Conservation (phyloP, 2,113 vertebrate genomes). For the Orthonyx spaldingii region DNA sequence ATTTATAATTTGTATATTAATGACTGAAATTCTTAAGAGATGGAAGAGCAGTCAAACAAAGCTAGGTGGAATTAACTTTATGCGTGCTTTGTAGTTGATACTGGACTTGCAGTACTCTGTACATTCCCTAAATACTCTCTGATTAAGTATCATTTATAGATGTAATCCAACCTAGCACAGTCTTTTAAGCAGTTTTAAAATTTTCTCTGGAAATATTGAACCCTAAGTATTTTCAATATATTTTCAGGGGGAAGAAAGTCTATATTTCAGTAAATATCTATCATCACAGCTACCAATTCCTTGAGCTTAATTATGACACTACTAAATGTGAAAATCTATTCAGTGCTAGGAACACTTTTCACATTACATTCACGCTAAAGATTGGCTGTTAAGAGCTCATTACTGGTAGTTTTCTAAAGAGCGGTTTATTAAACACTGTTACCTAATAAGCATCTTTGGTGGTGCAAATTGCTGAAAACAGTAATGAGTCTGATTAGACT, state of each 20-base stretch:
- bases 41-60: constrained; percentile 37
- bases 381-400: constrained; percentile 99
- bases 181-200: constrained; percentile 40
- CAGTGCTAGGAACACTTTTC: constrained; percentile 87
- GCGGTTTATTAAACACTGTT: constrained; percentile 99
- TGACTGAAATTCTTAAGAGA: constrained; percentile 32
- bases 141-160: constrained; percentile 27
- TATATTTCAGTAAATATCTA: constrained; percentile 75
- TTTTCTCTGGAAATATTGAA: constrained; percentile 47
- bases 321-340: constrained; percentile 93
- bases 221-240: constrained; percentile 43
- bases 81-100: background rate
- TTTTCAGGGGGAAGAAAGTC: constrained; percentile 19
- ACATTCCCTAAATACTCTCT: constrained; percentile 7
- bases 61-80: constrained; percentile 22
- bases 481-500: constrained; percentile 99
- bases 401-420: constrained; percentile 99
- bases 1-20: constrained; percentile 54
- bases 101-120: background rate
- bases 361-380: constrained; percentile 91
- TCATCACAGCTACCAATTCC: constrained; percentile 78
- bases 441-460: constrained; percentile 99
- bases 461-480: constrained; percentile 98
- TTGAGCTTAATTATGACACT: constrained; percentile 96
- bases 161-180: background rate